Base-by-base conservation (phyloP, 2,113 vertebrate genomes). In the Anthoscopus minutus region DNA sequence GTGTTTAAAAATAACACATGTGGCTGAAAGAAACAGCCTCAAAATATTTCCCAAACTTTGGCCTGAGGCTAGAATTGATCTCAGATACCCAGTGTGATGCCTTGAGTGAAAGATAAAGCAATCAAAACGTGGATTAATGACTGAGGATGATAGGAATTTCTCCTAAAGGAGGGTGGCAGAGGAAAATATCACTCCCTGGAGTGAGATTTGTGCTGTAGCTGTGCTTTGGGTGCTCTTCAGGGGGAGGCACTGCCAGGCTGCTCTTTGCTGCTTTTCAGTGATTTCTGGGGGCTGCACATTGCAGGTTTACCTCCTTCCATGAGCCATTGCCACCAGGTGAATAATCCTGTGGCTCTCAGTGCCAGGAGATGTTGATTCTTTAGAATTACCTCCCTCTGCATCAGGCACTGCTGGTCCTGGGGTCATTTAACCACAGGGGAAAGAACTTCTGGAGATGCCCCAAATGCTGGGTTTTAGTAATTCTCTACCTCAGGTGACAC, bases 141-240 rank as follows among this genome's bases (percentile, higher is more conserved):
- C 7, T 6, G 20, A 11, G 10, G 13, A 28, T 30, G 21, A 7
- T 1, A 13, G 66, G 54, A 45, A 31, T 45, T 53, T 66, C 31
- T 73, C 44, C 51, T 54, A 5, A 86, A 81, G 37, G 15, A 7
- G 13, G n/a, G 18, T 82, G 66, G 23, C 31, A 66, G 27, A 57
- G 50, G 51, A 19, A 33, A 70, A 11, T 23, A 15, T 40, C 24
- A 5, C 25, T 42, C 10, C 9, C 8, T 37, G n/a, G 10, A 20
- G 62, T 33, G 51, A 66, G 65, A 56, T 35, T 6, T 1, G 13
- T 33, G 37, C 45, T 18, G 8, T 2, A 5, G 1, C 0, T 14
- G 35, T 37, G 64, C 47, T 82, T 33, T 42, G 50, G 54, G 3
- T 50, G 89, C 6, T 44, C 25, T 10, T 60, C 67, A 45, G 31